Evolutionary conservation across 2,888 invertebrate genomes (phyloP).

Genomic region (Drosophila barbarae): DNA sequence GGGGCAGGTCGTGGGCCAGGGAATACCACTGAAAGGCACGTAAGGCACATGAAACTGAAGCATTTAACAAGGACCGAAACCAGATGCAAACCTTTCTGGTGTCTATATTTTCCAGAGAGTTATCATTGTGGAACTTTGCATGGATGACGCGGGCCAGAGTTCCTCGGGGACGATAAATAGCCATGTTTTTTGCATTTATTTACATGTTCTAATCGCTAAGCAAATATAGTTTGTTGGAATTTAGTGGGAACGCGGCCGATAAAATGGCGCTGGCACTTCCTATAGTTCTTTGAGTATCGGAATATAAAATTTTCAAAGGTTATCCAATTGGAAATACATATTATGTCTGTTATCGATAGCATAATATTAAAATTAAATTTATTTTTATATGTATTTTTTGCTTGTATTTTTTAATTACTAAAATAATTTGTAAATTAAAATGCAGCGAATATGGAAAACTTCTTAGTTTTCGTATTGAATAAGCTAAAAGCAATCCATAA

Average conservation of each 20-base stretch:
- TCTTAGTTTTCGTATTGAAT: not conserved
- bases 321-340: not conserved
- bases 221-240: constrained; percentile 14
- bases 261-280: not conserved
- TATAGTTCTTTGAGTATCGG: not conserved
- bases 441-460: too few relatives aligned
- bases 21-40: constrained; percentile 77
- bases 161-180: constrained; percentile 76
- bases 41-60: constrained; percentile 1
- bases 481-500: not conserved
- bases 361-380: not conserved
- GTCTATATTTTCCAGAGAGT: constrained; percentile 78
- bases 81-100: constrained; percentile 69
- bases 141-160: constrained; percentile 79
- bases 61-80: not conserved
- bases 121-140: constrained; percentile 79
- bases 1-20: constrained; percentile 71
- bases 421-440: too few relatives aligned
- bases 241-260: constrained; percentile 6
- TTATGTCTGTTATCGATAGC: not conserved
- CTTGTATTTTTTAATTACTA: not conserved
- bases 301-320: not conserved
- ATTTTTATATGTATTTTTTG: not conserved
- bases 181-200: constrained; percentile 57
- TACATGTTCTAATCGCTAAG: constrained; percentile 18